Evolutionary conservation across 2,888 invertebrate species (phyloP).

Genomic region (Trileptium ribeirensis): DNA sequence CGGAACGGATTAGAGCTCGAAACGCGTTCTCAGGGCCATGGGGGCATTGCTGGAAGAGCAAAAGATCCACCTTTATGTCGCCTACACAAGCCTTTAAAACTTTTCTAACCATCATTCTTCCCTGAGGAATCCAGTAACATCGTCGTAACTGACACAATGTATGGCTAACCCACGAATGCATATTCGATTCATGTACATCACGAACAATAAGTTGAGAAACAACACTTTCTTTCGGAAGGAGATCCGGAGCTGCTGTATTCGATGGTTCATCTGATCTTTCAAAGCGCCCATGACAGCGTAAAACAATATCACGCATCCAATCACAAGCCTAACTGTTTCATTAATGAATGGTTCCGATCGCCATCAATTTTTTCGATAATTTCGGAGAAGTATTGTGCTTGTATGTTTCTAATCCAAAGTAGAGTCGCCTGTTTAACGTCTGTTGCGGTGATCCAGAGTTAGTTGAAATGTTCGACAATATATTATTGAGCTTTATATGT

Average conservation of each 20-base stretch:
- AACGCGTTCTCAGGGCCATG: conserved; percentile 13
- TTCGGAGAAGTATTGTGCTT: too few species aligned
- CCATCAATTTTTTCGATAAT: too few species aligned
- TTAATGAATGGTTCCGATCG: too few species aligned
- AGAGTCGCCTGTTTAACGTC: too few species aligned
- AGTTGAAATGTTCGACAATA: too few species aligned
- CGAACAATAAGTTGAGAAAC: conserved; percentile 14
- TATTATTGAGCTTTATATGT: too few species aligned
- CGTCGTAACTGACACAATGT: too few species aligned
- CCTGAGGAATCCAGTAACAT: conserved; percentile 23
- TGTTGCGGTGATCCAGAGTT: too few species aligned
- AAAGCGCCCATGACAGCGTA: conserved; percentile 19
- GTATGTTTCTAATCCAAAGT: too few species aligned
- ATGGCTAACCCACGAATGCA: conserved; percentile 7
- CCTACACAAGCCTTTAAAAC: conserved; percentile 1
- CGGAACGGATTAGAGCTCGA: not conserved
- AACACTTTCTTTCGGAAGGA: conserved; percentile 8
- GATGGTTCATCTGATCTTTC: not conserved
- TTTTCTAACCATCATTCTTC: conserved; percentile 13
- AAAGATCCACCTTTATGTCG: conserved; percentile 21
- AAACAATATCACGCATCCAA: conserved; percentile 6
- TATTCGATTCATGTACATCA: conserved; percentile 5
- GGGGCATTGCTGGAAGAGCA: conserved; percentile 16
- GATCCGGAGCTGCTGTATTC: not conserved
- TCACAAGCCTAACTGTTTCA: not conserved